Conservation (phyloP, 2,113 vertebrate genomes). For the Arvicanthis niloticus region DNA sequence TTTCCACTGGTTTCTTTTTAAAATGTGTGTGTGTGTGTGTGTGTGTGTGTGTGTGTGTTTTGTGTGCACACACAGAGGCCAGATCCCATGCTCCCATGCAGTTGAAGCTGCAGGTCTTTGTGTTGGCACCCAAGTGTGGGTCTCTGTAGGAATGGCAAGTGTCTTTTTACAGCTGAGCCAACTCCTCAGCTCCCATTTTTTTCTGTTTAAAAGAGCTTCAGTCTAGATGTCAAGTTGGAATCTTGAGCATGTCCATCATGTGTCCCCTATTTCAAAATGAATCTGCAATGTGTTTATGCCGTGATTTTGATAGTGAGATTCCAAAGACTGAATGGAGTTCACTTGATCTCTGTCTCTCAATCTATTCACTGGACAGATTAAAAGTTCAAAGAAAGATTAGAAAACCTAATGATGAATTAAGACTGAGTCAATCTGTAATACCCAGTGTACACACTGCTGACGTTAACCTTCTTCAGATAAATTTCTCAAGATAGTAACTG, state of each 20-base stretch:
- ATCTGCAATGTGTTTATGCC: neutral
- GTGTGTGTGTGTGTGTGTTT: neutral
- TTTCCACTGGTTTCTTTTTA: neutral
- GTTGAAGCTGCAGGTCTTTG: neutral
- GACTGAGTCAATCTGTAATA: neutral
- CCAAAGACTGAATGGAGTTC: neutral
- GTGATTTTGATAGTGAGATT: neutral
- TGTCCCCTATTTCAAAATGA: neutral
- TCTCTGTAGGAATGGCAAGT: neutral
- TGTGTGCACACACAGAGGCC: neutral
- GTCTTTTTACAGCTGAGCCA: neutral
- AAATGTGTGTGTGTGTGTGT: neutral
- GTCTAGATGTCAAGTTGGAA: neutral
- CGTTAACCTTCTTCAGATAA: neutral
- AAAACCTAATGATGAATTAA: neutral
- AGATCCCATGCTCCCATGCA: neutral
- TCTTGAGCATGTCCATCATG: neutral
- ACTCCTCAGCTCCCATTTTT: neutral
- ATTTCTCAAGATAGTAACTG: neutral
- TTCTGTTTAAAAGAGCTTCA: neutral
- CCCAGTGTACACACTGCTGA: neutral
- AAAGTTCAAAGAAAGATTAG: neutral
- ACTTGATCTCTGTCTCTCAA: neutral
- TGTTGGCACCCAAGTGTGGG: neutral
- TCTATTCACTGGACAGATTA: neutral